A percentile compares a stretch with the other conserved stretches of the same genome.
These are phyloP conservation scores for Hypotaenidia okinawae DNA, from an alignment of 2,797 vertebrate genomes.

Conservation along the genomic window DNA sequence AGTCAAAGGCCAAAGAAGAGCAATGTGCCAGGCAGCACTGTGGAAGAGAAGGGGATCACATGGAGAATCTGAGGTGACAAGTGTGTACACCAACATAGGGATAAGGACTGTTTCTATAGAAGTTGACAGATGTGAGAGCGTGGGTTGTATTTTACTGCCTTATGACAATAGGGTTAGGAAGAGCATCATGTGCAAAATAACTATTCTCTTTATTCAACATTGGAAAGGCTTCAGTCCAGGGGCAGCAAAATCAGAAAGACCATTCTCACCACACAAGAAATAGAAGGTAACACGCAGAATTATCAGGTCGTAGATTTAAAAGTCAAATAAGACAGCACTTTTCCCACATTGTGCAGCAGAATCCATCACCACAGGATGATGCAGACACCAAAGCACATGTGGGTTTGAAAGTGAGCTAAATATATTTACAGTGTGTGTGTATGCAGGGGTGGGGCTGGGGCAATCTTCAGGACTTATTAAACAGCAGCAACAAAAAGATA, in stretches of 20 bases:
- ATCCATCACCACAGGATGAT: neutral
- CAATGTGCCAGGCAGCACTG: neutral
- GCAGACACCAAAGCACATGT: neutral
- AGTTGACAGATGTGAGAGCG: accelerated
- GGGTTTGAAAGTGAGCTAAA: neutral
- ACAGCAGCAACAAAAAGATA: neutral
- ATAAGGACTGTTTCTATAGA: neutral
- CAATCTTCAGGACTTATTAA: neutral
- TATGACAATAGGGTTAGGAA: neutral
- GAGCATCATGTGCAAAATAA: neutral
- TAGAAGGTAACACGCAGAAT: neutral
- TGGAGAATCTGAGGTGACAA: neutral
- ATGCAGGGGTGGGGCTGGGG: no score
- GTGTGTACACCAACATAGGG: neutral
- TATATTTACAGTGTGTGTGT: neutral
- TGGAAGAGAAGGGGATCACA: neutral
- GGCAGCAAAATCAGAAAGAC: neutral
- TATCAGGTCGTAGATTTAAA: neutral
- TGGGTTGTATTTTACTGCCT: neutral
- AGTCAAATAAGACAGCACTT: neutral
- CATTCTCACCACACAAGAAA: neutral
- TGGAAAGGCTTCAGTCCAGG: neutral
- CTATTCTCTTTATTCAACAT: neutral
- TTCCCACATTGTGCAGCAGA: neutral
- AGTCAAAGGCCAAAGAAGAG: neutral